Base-by-base conservation (phyloP, 2,797 vertebrate species). In the Buphagus erythrorhynchus region DNA sequence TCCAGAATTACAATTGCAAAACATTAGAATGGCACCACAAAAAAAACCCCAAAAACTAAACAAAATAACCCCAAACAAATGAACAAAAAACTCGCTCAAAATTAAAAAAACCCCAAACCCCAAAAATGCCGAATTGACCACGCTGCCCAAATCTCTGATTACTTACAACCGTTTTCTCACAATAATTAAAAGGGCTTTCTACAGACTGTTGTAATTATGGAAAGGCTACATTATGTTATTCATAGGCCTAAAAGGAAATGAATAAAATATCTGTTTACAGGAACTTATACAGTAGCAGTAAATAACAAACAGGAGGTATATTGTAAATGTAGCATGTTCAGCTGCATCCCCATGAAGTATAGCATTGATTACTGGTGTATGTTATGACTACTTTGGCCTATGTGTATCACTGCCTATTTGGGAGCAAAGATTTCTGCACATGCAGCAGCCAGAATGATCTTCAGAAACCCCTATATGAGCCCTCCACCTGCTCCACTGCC, bases 261-360 rank as follows among this genome's bases (percentile, higher is more conserved):
- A 88, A 90, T 51, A 90, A 86, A 76, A 51, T 54, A 84, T n/a
- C 48, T 69, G 36, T 67, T 80, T 72, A 40, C 18, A 62, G 57
- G 38, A 96, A 73, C 52, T 46, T 88, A 63, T 86, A 93, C 73
- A 88, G 82, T 95, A 93, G 93, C 85, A 92, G 86, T 92, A 91
- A 95, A 90, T 90, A 94, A 95, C 51, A 91, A 93, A 76, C 51
- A 84, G 80, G 94, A 93, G 94, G 82, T 95, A 94, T 95, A 88
- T 28, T 75, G 76, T 93, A 90, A 73, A 95, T 51, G 85, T 79
- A 73, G 95, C 82, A 57, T 13, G 48, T 90, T 90, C 91, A 84
- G 94, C 76, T 71, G 55, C 71, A 86, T 62, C 43, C 59, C 71
- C 63, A 58, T 6, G 17, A 35, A 91, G 31, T 40, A 59, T 1